These are phyloP conservation scores for Caenorhabditis sp. DNA, from an alignment of 2,888 invertebrate genomes.

Conservation along the genomic window DNA sequence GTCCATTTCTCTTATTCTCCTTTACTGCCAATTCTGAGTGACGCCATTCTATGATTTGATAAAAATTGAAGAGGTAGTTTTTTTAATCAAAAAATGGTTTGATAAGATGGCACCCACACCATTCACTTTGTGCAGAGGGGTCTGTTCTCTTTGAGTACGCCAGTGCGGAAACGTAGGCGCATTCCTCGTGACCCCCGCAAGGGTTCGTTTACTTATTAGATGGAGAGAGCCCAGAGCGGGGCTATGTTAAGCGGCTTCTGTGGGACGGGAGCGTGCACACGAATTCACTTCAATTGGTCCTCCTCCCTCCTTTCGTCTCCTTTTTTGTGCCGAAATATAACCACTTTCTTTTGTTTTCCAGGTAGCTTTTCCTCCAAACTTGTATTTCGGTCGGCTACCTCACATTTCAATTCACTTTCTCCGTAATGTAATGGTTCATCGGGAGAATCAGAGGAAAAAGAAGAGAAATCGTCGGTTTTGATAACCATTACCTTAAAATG, in stretches of 20 bases:
- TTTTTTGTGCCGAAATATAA: slow-evolving; percentile 27
- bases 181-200: slow-evolving; percentile 29
- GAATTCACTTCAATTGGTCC: slow-evolving; percentile 56
- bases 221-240: slow-evolving; percentile 19
- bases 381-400: slow-evolving; percentile 18
- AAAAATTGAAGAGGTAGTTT: slow-evolving; percentile 7
- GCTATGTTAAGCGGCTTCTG: slow-evolving; percentile 57
- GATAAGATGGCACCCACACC: slow-evolving; percentile 16
- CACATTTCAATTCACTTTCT: slow-evolving; percentile 12
- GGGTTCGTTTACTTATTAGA: slow-evolving; percentile 55
- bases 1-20: background rate
- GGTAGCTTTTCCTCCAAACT: slow-evolving; percentile 37
- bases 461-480: slow-evolving; percentile 25
- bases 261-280: slow-evolving; percentile 47
- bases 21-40: slow-evolving; percentile 14
- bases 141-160: slow-evolving; percentile 13
- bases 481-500: slow-evolving; percentile 36
- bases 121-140: background rate
- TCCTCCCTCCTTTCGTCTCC: slow-evolving; percentile 1
- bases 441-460: slow-evolving; percentile 21
- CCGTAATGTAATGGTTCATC: slow-evolving; percentile 58
- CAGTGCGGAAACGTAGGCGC: slow-evolving; percentile 21
- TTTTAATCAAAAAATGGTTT: slow-evolving; percentile 20
- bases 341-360: slow-evolving; percentile 31
- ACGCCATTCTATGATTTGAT: slow-evolving; percentile 18